A percentile compares a stretch with the other conserved stretches of the same genome.
These are phyloP conservation scores for Pentamera pediparva DNA, from an alignment of 53 echinoderm and acorn worm species.

Conservation along the genomic window DNA sequence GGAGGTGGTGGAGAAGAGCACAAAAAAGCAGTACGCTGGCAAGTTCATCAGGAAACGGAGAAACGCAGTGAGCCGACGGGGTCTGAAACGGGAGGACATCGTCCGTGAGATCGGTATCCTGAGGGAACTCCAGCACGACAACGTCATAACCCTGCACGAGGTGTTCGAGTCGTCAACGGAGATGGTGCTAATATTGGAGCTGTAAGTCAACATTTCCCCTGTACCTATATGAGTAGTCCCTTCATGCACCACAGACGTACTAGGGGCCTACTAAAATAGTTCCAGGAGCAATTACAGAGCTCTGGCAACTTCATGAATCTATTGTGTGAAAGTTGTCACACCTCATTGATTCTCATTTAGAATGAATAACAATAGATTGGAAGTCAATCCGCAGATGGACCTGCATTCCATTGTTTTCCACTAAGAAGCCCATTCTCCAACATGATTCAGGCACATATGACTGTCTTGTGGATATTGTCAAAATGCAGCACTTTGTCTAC, in stretches of 20 bases:
- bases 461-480: too few species aligned
- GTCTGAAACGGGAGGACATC: conserved; percentile 81
- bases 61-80: conserved; percentile 73
- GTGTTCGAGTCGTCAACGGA: conserved; percentile 84
- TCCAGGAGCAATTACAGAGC: too few species aligned
- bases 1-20: conserved; percentile 62
- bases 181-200: conserved; percentile 79
- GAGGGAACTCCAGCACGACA: conserved; percentile 63
- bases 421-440: too few species aligned
- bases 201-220: conserved; percentile 52
- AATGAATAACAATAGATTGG: too few species aligned
- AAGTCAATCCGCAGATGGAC: too few species aligned
- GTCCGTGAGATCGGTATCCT: conserved; percentile 85
- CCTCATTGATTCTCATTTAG: too few species aligned
- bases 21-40: conserved; percentile 65
- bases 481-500: too few species aligned
- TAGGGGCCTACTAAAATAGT: too few species aligned
- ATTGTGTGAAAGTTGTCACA: background rate
- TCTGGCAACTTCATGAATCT: background rate
- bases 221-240: background rate
- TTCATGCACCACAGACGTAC: too few species aligned
- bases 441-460: too few species aligned
- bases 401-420: background rate
- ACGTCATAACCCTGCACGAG: conserved; percentile 83
- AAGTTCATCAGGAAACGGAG: conserved; percentile 89